These are phyloP conservation scores for Drosophila gaucha DNA, from an alignment of 2,888 invertebrate species.

Conservation along the genomic window DNA sequence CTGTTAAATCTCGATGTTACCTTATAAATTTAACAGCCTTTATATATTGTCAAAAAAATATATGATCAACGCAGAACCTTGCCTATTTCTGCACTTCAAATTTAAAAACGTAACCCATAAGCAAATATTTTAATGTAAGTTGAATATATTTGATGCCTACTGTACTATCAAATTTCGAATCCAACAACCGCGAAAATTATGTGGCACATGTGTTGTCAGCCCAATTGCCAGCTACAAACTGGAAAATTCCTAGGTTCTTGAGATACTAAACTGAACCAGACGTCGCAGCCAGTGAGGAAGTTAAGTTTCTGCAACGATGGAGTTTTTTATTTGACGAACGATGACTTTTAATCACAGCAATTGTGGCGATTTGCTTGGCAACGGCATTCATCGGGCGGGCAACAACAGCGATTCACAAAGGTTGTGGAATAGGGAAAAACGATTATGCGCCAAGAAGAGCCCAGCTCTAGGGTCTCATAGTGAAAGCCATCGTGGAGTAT, in stretches of 20 bases:
- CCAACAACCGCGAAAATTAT: slow-evolving; percentile 59
- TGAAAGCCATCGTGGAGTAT: slow-evolving; percentile 73
- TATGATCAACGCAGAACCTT: too few species aligned
- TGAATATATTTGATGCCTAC: slow-evolving; percentile 12
- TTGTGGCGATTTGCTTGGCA: slow-evolving; percentile 17
- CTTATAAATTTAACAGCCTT: too few species aligned
- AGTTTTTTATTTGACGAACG: background rate
- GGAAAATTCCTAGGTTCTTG: slow-evolving; percentile 13
- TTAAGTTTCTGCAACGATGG: slow-evolving; percentile 16
- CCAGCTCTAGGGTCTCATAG: slow-evolving; percentile 72
- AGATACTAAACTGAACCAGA: slow-evolving; percentile 7
- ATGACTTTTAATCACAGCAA: slow-evolving; percentile 39
- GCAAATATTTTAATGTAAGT: background rate
- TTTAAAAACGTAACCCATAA: too few species aligned
- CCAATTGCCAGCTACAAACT: slow-evolving; percentile 31
- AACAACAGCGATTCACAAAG: slow-evolving; percentile 39
- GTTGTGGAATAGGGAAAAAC: slow-evolving; percentile 72
- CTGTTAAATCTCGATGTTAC: too few species aligned
- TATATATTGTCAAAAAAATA: background rate
- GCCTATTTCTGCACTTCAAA: background rate
- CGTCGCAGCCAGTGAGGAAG: slow-evolving; percentile 24
- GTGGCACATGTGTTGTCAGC: slow-evolving; percentile 64
- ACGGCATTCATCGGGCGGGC: slow-evolving; percentile 41
- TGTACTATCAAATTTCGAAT: slow-evolving; percentile 41
- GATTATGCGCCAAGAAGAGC: slow-evolving; percentile 64